Base-by-base conservation (phyloP, 1,140 invertebrate species). In the Papilio dardanus region DNA sequence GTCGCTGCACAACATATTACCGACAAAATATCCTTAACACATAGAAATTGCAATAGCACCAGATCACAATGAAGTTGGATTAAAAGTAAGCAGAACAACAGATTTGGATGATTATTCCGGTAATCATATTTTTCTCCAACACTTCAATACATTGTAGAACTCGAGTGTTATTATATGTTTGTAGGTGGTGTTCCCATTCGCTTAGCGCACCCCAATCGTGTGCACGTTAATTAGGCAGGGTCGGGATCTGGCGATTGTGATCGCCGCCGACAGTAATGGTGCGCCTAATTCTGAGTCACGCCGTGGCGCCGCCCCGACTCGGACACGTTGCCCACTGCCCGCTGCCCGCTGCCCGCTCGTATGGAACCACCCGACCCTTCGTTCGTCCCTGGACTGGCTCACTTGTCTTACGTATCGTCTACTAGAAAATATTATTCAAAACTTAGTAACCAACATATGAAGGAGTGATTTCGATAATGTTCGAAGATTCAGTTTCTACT, bases 171-270 rank as follows among this genome's bases (percentile, higher is more conserved):
- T 85, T 84, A 87, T 21, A 6, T 62, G n/a, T n/a, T n/a, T n/a
- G 24, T 79, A 81, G 35, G 76, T 80, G 71, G 76, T 83, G 42
- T 85, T 86, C 85, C 81, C 83, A 78, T 88, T 83, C 79, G 83
- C 78, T 88, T 86, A 83, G 85, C 85, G 85, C 86, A 86, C 89
- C 89, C 88, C 86, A 87, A 86, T 84, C 81, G 79, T 85, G 79
- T 85, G 86, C 76, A 83, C 84, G 81, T 88, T 91, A 92, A 92
- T 92, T 91, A 92, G 87, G 82, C 83, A 84, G 74, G 83, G 84
- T 81, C 79, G 83, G 86, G 84, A 86, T 86, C 77, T 80, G 86
- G 85, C 83, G 87, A 86, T 89, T 83, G 81, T 86, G 85, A 88
- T 91, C 87, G 81, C 78, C 76, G 83, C 78, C 31, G 83, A 85